Evolutionary conservation across 2,113 vertebrate genomes (phyloP).

Genomic region (Panurus biarmicus): DNA sequence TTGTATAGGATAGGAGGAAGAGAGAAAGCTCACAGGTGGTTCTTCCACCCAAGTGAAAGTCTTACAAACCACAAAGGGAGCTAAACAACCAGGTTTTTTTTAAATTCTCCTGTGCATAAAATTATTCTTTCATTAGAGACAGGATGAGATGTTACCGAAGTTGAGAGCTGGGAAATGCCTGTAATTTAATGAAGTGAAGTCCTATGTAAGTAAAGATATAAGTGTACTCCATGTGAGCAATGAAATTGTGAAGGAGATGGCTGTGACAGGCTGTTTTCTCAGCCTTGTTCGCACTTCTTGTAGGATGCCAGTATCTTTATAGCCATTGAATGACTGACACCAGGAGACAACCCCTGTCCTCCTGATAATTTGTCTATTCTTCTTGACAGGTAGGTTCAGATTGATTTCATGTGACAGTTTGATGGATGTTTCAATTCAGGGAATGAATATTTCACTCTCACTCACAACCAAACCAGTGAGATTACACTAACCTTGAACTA

Average conservation of each 20-base stretch:
- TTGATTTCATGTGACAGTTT: neutral
- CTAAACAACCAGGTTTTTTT: neutral
- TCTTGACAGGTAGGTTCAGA: neutral
- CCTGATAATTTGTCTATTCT: neutral
- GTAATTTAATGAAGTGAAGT: neutral
- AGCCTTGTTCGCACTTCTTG: neutral
- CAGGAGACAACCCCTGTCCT: neutral
- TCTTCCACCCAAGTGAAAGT: neutral
- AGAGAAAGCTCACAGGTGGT: neutral
- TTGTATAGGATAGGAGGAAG: neutral
- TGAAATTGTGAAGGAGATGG: neutral
- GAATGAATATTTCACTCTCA: neutral
- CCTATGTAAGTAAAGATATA: neutral
- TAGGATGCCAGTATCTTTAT: neutral
- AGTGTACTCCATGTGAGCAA: neutral
- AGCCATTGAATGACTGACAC: neutral
- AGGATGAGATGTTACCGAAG: neutral
- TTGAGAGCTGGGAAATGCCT: neutral
- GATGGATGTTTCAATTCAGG: neutral
- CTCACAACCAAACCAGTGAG: neutral
- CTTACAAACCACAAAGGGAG: neutral
- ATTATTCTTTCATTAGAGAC: neutral
- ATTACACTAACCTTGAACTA: neutral
- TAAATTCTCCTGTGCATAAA: neutral
- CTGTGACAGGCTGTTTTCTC: neutral